phyloP scores from a whole-genome alignment of 2,888 invertebrate species.

The Gisinianus flammeolus region DNA sequence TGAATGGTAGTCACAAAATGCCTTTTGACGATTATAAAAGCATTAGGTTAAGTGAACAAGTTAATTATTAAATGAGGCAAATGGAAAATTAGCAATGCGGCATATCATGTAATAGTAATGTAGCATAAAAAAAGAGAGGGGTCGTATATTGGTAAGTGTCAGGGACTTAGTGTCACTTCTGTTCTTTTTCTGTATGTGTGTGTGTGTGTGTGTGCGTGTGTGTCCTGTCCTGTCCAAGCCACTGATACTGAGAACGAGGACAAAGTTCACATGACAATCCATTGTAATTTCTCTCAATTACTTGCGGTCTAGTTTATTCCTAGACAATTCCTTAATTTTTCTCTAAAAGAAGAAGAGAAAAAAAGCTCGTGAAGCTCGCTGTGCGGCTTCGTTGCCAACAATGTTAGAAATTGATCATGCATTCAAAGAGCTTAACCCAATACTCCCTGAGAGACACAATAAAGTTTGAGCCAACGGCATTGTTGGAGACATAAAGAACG shows the following conservation, averaged over 20 bases:
- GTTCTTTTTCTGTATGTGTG: background rate
- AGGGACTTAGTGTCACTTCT: too few species aligned
- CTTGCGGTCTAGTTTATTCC: constrained; percentile 36
- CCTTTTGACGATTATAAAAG: constrained; percentile 34
- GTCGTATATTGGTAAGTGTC: background rate
- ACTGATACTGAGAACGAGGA: background rate
- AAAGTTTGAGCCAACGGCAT: constrained; percentile 21
- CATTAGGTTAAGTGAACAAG: constrained; percentile 46
- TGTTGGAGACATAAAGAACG: constrained; percentile 19
- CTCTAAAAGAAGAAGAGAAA: background rate
- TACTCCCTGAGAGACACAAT: constrained; percentile 33
- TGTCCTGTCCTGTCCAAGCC: background rate
- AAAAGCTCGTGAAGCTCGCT: background rate
- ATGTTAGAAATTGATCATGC: constrained; percentile 37
- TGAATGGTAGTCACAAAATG: constrained; percentile 29
- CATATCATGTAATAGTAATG: constrained; percentile 3
- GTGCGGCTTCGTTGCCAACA: constrained; percentile 20
- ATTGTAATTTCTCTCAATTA: constrained; percentile 37
- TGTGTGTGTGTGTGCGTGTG: background rate
- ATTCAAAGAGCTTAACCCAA: constrained; percentile 33
- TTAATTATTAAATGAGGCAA: constrained; percentile 47
- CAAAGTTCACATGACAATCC: constrained; percentile 1
- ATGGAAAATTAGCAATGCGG: constrained; percentile 27
- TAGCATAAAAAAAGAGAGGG: background rate
- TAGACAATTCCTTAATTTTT: background rate